A percentile compares a stretch with the other conserved stretches of the same genome.
Conservation (phyloP, 2,888 invertebrate species). For the Amphipoea oculea region DNA sequence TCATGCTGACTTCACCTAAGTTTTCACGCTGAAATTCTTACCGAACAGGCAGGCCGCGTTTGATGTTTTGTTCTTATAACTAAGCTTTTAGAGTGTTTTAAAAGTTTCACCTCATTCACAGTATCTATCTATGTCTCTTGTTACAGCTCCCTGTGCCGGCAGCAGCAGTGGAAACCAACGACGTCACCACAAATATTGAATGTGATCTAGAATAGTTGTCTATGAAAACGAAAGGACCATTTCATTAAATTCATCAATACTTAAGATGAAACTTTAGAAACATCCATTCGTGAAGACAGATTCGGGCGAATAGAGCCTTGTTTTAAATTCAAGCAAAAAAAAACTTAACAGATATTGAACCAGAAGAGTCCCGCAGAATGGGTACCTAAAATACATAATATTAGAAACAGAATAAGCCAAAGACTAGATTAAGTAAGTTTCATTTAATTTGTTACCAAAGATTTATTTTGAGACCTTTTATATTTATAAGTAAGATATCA, state of each 20-base stretch:
- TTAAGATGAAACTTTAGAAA: background rate
- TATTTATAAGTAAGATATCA: constrained; percentile 8
- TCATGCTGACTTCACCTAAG: background rate
- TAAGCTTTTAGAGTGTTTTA: background rate
- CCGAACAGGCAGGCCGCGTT: background rate
- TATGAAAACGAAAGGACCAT: background rate
- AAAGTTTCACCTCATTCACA: background rate
- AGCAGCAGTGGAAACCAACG: constrained; percentile 5
- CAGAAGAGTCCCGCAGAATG: background rate
- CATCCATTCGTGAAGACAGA: background rate
- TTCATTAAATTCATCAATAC: background rate
- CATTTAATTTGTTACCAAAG: background rate
- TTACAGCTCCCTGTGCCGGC: constrained; percentile 46
- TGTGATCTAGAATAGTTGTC: constrained; percentile 17
- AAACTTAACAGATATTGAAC: background rate
- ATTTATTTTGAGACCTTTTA: background rate
- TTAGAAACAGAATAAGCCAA: background rate
- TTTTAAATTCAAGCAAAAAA: background rate
- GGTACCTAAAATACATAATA: background rate
- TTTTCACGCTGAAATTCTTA: background rate
- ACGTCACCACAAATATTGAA: constrained; percentile 22
- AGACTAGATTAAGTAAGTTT: background rate
- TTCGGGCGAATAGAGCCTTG: background rate
- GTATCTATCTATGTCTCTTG: constrained; percentile 4
- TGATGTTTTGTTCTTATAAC: background rate